Base-by-base conservation (phyloP, 2,113 vertebrate genomes). In the Bubo scandiacus region DNA sequence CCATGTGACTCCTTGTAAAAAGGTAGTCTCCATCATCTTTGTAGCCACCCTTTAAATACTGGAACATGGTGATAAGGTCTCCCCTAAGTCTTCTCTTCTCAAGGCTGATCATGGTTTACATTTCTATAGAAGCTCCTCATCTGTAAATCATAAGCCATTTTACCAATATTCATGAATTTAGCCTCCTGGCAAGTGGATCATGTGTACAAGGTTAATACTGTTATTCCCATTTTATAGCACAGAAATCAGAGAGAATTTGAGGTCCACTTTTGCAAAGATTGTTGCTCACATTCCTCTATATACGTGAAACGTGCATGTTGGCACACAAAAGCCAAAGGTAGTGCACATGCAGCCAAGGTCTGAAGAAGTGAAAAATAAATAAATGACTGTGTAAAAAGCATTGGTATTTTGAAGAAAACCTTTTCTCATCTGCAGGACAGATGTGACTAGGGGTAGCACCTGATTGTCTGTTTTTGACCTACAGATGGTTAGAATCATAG, bases 381-480 rank as follows among this genome's bases (percentile, higher is more conserved):
- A 91, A 84, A 84, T 16, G 30, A 72, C 25, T 74, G 42, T 52
- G 72, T 83, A 65, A 95, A 96, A 96, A 75, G 34, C 61, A 65
- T 1, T 2, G 4, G 57, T n/a, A 94, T 94, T 95, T 89, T 92
- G 74, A 92, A 87, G 54, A 80, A 95, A 94, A 82, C 22, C 8
- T 77, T 61, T 87, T 90, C 74, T 91, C 95, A 94, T 94, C 91
- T 96, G 94, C 84, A 91, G 58, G 88, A 82, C 92, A 95, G 89
- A 95, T 95, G 91, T 82, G 79, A 87, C 62, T 52, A 12, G 14
- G 19, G 63, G 70, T 79, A 95, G 81, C 94, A 96, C 62, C 93
- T 93, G 85, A 96, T 74, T 91, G 85, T 91, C 91, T 96, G 30
- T 85, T 96, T 96, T 87, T 95, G 97, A 96, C 91, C 94, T 96